Base-by-base conservation (phyloP, 2,888 invertebrate species). In the Hirtodrosophila trivittata region DNA sequence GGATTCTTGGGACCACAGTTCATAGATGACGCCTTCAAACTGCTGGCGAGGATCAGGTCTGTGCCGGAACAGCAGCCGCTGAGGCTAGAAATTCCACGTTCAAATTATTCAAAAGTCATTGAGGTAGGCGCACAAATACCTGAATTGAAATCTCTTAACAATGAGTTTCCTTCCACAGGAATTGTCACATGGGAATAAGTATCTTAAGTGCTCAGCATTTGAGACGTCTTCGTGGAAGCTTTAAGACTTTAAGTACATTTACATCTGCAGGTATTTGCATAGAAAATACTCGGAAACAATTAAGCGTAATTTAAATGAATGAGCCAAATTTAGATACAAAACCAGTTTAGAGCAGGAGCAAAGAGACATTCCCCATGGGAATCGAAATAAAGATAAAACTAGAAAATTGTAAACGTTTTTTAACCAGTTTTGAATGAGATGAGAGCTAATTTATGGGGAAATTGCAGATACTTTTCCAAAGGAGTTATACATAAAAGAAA, bases 1-100 rank as follows among this genome's bases (percentile, higher is more conserved):
- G 86, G 66, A 0, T 51, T 18, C 7, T 32, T 80, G 0, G 26
- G 12, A 0, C 4, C 13, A 0, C 10, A 45, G 9, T 73, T 86
- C 28, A 12, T 83, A 1, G 32, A 52, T 1, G 39, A 64, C 3
- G 80, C 57, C 6, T 41, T 32, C 6, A 43, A 58, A 12, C 4
- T 74, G 8, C 46, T 80, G 0, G 8, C 7, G 0, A 25, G 9
- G 0, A 47, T 5, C n/a, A 42, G 33, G 26, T 9, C 25, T 14
- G n/a, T 3, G 8, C 3, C 16, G 1, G 10, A 3, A 0, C 32
- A 50, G 33, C 16, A 39, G 30, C 42, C 54, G 1, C 21, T 65
- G 0, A 56, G 47, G 4, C 32, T 77, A 4, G 56, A 76, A 33
- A 25, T 80, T 26, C 84, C 84, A 0, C 8, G 8, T 12, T 7